phyloP scores from a whole-genome alignment of 2,888 invertebrate genomes.

The Cyrtodaria siliqua region DNA sequence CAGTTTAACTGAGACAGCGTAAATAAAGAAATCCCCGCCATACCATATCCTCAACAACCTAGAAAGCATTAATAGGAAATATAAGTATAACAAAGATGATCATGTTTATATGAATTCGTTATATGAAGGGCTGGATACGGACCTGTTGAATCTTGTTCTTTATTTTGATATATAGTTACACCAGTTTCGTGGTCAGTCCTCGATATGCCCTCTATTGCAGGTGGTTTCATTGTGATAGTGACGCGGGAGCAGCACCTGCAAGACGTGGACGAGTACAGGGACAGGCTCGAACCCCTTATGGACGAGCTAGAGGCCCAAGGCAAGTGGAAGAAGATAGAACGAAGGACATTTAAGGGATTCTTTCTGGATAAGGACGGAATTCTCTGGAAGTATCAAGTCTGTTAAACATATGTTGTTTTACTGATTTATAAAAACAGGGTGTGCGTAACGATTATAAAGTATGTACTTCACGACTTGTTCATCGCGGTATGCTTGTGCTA shows the following conservation, averaged over 20 bases:
- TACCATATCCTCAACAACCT: too few relatives aligned
- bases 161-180: not conserved
- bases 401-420: too few relatives aligned
- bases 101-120: not conserved
- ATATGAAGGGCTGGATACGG: not conserved
- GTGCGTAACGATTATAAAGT: too few relatives aligned
- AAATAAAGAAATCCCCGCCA: too few relatives aligned
- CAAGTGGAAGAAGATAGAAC: constrained; percentile 68
- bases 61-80: too few relatives aligned
- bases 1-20: too few relatives aligned
- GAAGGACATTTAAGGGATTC: constrained; percentile 58
- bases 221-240: constrained; percentile 76
- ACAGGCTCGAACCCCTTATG: constrained; percentile 71
- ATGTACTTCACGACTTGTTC: too few relatives aligned
- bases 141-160: too few relatives aligned
- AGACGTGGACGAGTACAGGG: constrained; percentile 71
- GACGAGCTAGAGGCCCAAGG: constrained; percentile 62
- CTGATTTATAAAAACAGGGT: too few relatives aligned
- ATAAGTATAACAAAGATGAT: too few relatives aligned
- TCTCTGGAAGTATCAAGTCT: constrained; percentile 65
- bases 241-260: constrained; percentile 76
- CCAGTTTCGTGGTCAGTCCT: not conserved
- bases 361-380: constrained; percentile 61
- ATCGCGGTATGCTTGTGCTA: too few relatives aligned
- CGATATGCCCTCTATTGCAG: constrained; percentile 47